These are phyloP conservation scores for Pangasius larnaudii DNA, from an alignment of 2,797 vertebrate species.

Conservation along the genomic window DNA sequence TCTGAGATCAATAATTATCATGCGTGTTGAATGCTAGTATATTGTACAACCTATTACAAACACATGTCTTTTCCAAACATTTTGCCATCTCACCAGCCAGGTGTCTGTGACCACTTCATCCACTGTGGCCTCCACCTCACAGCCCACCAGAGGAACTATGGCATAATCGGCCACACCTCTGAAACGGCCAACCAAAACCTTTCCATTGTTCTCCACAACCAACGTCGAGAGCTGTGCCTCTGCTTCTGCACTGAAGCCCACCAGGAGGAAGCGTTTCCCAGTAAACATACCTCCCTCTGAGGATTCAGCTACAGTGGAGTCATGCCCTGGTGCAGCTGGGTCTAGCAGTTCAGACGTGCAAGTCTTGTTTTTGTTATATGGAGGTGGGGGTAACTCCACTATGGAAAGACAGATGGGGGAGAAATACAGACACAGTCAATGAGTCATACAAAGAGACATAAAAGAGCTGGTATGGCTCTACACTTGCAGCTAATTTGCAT, in stretches of 20 bases:
- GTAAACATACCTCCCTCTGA: conserved; percentile 83
- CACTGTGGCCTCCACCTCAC: conserved; percentile 86
- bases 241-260: conserved; percentile 85
- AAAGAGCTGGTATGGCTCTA: background rate
- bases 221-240: conserved; percentile 80
- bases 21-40: background rate
- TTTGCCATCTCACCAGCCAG: conserved; percentile 88
- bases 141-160: conserved; percentile 90
- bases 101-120: conserved; percentile 94
- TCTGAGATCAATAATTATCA: background rate
- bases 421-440: background rate
- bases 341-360: conserved; percentile 54
- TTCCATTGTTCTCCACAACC: conserved; percentile 87
- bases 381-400: conserved; percentile 74
- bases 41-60: background rate
- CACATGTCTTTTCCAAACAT: background rate
- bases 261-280: conserved; percentile 83
- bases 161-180: conserved; percentile 89
- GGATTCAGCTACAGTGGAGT: conserved; percentile 71
- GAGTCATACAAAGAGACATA: background rate
- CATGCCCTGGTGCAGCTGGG: conserved; percentile 63
- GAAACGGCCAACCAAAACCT: conserved; percentile 73
- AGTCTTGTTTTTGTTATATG: conserved; percentile 52
- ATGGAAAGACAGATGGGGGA: conserved; percentile 26
- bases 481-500: background rate